Evolutionary conservation across 53 echinoderm and acorn worm species (phyloP), one percentile per base, ranked within the genome.

Genomic region (Arbacia lixula): DNA sequence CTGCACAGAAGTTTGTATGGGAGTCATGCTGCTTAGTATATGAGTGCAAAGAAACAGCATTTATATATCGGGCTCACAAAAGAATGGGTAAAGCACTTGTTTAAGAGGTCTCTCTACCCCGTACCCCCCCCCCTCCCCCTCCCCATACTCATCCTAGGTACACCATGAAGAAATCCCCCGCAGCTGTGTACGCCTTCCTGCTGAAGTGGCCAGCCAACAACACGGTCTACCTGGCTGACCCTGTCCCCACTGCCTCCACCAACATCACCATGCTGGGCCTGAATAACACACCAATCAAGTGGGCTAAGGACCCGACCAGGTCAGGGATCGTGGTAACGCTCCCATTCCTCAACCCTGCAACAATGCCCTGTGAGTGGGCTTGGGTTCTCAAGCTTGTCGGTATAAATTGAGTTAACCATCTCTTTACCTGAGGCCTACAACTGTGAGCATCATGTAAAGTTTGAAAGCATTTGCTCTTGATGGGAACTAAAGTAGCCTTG

Each of bases 351-450:
- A 91, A 86, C 31, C 88, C 88, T 2, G 78, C 31, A 5, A 50
- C 64, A 36, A 60, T 85, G 28, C 91, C 91, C 5, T 89, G 85
- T 58, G 60, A 86, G 51, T 94, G 89, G 89, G 94, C 94, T 4
- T 94, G 94, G 94, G 87, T 87, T 35, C 66, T 94, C 11, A 91
- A 94, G 73, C 66, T 94, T 5, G 25, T n/a, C 0, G 46, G 77
- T 49, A 40, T 89, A n/a, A n/a, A n/a, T n/a, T n/a, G n/a, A n/a
- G n/a, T n/a, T n/a, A n/a, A n/a, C n/a, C n/a, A n/a, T n/a, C n/a
- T n/a, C n/a, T n/a, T n/a, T n/a, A n/a, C n/a, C n/a, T n/a, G n/a
- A n/a, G n/a, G n/a, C n/a, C n/a, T n/a, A n/a, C n/a, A n/a, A n/a
- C n/a, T n/a, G n/a, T n/a, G n/a, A n/a, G n/a, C n/a, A n/a, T n/a